Percentiles rank a stretch among this genome's conserved stretches.
Evolutionary conservation across 2,888 invertebrate genomes (phyloP).

Genomic region (Ditylenchus weischeri): DNA sequence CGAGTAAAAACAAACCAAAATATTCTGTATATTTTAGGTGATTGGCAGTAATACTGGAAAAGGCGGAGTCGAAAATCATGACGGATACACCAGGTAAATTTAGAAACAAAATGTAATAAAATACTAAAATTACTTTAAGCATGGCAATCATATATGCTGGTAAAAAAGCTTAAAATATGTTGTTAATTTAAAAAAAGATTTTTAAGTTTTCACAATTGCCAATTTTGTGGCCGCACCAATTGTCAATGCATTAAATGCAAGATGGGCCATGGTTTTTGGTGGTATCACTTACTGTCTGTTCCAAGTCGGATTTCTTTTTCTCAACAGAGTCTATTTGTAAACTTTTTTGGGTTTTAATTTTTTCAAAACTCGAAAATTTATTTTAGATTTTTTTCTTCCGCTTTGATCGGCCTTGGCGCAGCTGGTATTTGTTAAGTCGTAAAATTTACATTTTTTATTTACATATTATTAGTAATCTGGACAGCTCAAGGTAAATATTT

Average conservation of each 20-base stretch:
- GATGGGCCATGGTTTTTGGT: slow-evolving; percentile 82
- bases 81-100: slow-evolving; percentile 50
- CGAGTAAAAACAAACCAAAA: no score
- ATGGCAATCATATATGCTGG: slow-evolving; percentile 8
- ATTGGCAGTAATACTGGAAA: slow-evolving; percentile 63
- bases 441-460: neutral
- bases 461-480: slow-evolving; percentile 22
- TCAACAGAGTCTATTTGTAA: slow-evolving; percentile 44
- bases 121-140: neutral
- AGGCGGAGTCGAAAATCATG: slow-evolving; percentile 38
- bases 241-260: slow-evolving; percentile 79
- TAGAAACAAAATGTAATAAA: neutral
- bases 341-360: no score
- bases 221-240: slow-evolving; percentile 92
- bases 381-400: slow-evolving; percentile 40
- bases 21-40: no score
- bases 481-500: slow-evolving; percentile 80
- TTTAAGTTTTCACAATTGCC: slow-evolving; percentile 80
- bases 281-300: slow-evolving; percentile 78
- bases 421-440: slow-evolving; percentile 24
- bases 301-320: slow-evolving; percentile 51
- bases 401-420: slow-evolving; percentile 53
- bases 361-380: no score
- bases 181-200: slow-evolving; percentile 59
- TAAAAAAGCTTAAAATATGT: neutral